Percentiles rank a stretch among this genome's conserved stretches.
These are phyloP conservation scores for Brachyistius frenatus DNA, from an alignment of 2,113 vertebrate species.

Conservation along the genomic window DNA sequence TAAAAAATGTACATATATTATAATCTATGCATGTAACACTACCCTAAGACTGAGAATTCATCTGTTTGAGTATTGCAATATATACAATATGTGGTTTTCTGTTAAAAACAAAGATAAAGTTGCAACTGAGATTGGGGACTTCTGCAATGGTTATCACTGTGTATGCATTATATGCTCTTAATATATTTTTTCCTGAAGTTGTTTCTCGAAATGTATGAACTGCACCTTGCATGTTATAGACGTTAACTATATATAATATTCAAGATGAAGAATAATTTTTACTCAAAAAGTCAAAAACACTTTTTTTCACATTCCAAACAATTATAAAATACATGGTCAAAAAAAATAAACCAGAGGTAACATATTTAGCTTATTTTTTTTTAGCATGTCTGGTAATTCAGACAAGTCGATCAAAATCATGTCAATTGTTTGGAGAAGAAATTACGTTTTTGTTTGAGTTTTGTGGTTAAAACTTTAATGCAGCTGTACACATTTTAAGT, in stretches of 20 bases:
- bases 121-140: conserved; percentile 44
- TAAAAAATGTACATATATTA: not conserved
- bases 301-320: conserved; percentile 30
- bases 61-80: not conserved
- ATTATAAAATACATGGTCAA: not conserved
- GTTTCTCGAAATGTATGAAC: conserved; percentile 56
- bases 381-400: not conserved
- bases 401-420: not conserved
- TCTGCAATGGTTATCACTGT: conserved; percentile 76
- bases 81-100: not conserved
- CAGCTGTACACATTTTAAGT: conserved; percentile 9
- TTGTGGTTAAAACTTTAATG: conserved; percentile 12
- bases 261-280: not conserved
- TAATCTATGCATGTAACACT: not conserved
- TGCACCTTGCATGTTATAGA: conserved; percentile 70
- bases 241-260: conserved; percentile 3
- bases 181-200: conserved; percentile 14
- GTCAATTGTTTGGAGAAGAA: conserved; percentile 45
- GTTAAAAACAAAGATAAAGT: not conserved
- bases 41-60: not conserved
- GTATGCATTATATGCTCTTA: conserved; percentile 16
- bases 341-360: not conserved
- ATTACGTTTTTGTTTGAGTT: not conserved
- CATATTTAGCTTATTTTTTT: conserved; percentile 5
- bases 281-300: not conserved